Base-by-base conservation (phyloP, 2,888 invertebrate genomes). In the Melangyna quadrimaculata region DNA sequence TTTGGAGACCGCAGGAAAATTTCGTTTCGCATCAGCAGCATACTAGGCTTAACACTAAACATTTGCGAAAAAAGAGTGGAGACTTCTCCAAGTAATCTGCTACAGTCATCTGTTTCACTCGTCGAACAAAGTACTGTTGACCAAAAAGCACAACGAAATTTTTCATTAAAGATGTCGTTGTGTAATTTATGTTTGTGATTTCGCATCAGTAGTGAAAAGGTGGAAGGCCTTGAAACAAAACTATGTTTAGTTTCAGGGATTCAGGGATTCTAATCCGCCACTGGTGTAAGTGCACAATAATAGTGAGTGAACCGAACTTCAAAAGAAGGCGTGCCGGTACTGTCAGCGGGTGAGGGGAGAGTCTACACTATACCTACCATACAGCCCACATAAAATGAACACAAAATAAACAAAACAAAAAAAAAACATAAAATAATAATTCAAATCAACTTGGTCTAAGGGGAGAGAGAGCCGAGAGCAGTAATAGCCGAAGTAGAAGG, bases 271-370 rank as follows among this genome's bases (percentile, higher is more conserved):
- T 14, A 55, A n/a, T 53, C 27, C 24, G 35, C 57, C 73, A 40
- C 65, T 65, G 65, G 12, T 51, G 53, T 5, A 61, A 70, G 55
- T 75, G 77, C 78, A 57, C 65, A 74, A 37, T 45, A 63, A 71
- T 40, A 57, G 74, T 43, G 55, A 63, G 63, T 43, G 40, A 55
- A 55, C 17, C 45, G 35, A 74, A 74, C 63, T 74, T 72, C 78
- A 78, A 78, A 78, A 78, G 74, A 78, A 78, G 78, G 78, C 70
- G 74, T 78, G 74, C 73, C 63, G 70, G 55, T 51, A 63, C 67
- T 35, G 35, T 19, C 17, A 51, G 35, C 19, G 35, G 67, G 35
- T 35, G 35, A 32, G 48, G 22, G 51, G 65, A 24, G 45, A 45
- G 45, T 14, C 61, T 2, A 29, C 43, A 63, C 19, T 57, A 45